Evolutionary conservation across 2,797 vertebrate species (phyloP), one percentile per base, ranked within the genome.

Genomic region (Coregonus suidteri): DNA sequence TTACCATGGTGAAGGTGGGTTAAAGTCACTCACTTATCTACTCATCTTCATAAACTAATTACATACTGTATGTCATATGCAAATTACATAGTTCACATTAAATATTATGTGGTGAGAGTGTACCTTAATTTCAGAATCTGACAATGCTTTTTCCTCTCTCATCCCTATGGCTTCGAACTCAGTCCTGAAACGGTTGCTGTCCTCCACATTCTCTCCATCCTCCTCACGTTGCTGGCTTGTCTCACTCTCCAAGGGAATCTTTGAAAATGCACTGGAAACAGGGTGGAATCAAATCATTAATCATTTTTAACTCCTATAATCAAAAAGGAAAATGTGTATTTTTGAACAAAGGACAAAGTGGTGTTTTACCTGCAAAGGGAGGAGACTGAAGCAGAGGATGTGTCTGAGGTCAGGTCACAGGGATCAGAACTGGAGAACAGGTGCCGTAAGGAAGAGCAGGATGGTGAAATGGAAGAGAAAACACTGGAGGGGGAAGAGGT

Each of bases 41-140:
- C 59, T 64, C 20, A 25, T 7, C 59, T 62, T 62, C 2, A 0
- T 0, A 11, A 47, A 47, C 41, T 11, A 11, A 47, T 47, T 9
- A 47, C 41, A 11, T 62, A 13, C 3, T 64, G 25, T 9, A 64
- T 25, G 59, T 25, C n/a, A 64, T 64, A 20, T 20, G 20, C 18
- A 16, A 59, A 59, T n/a, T 3, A 59, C 3, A 64, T 25, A 11
- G 9, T 64, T 64, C n/a, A 25, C 59, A 20, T 25, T 47, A 1
- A 64, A 20, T 20, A 64, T n/a, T 25, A 30, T 9, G n/a, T 25
- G 4, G 71, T 37, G 35, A 13, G 35, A 13, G 16, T 37, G 0
- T 90, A 96, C 96, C 95, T 95, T 97, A 71, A 94, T 92, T 83
- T 95, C 94, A 1, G 92, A 93, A 75, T 95, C 94, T 9, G 95